Base-by-base conservation (phyloP, 2,113 vertebrate species). In the Pipa parva region DNA sequence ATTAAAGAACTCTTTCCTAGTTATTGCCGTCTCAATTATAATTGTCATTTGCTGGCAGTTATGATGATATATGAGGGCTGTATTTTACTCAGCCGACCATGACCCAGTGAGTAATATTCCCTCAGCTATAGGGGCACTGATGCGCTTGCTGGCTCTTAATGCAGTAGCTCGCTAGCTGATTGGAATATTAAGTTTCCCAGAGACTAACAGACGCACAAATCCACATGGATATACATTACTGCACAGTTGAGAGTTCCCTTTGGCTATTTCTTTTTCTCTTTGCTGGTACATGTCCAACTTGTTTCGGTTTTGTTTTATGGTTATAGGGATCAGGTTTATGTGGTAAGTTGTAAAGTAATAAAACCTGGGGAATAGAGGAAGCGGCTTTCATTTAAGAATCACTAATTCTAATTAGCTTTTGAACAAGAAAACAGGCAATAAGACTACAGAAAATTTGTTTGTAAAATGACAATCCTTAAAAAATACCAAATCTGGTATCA, bases 1-100 rank as follows among this genome's bases (percentile, higher is more conserved):
- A 97, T 97, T 97, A 96, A 95, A 93, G 91, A 90, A 91, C 93
- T 92, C 93, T 95, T 92, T 90, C 90, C 90, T 88, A 89, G 86
- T 95, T 95, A 94, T 96, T 92, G 93, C 93, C 91, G 84, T 96
- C 94, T 97, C 94, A 96, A 96, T 96, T 97, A 93, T 95, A 94
- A 95, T 92, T 95, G 94, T 98, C 94, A 92, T 88, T 85, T 89
- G 88, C 88, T 93, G 94, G 94, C 94, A 94, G 92, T 96, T 96
- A 96, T 91, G 91, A 95, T 97, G 94, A 97, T 97, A 84, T 93
- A 97, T 93, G 93, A 94, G 92, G 92, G 90, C 91, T 93, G 94
- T 95, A 93, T 95, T 95, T 95, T 94, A 93, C 77, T 85, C 92
- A 91, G 90, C 88, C 89, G 85, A 92, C 91, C 90, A 86, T 96